Conservation (phyloP, 2,797 vertebrate genomes). For the Takifugu rubripes region DNA sequence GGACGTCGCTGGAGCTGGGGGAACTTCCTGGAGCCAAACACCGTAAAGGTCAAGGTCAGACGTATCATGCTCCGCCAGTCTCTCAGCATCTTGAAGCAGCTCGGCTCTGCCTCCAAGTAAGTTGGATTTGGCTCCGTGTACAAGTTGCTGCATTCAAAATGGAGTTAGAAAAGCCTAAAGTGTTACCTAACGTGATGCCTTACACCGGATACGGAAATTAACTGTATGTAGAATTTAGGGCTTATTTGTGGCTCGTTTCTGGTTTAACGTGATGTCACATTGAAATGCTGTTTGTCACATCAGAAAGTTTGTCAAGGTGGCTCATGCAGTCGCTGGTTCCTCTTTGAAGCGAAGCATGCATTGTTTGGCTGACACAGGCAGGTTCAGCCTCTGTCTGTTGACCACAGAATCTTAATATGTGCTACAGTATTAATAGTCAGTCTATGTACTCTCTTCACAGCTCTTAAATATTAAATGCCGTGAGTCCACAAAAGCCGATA, state of each 20-base stretch:
- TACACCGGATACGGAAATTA: no score
- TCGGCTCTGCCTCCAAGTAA: slow-evolving; percentile 68
- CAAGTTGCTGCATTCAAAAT: not conserved
- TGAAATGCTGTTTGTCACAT: not conserved
- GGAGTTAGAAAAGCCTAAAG: not conserved
- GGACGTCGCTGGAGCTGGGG: slow-evolving; percentile 9
- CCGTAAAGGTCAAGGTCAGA: slow-evolving; percentile 34
- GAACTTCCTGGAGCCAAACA: slow-evolving; percentile 6
- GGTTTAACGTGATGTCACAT: slow-evolving; percentile 20
- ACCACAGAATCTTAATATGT: no score
- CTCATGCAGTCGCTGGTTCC: slow-evolving; percentile 25
- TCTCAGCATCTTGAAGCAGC: slow-evolving; percentile 74
- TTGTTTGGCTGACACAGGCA: not conserved
- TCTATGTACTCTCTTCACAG: no score
- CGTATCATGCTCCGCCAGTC: slow-evolving; percentile 74
- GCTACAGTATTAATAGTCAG: no score
- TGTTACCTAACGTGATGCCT: not conserved
- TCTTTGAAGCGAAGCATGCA: slow-evolving; percentile 9
- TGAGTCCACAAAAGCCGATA: no score
- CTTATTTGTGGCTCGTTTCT: not conserved
- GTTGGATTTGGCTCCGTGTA: slow-evolving; percentile 9
- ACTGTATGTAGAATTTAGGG: no score
- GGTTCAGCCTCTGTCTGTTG: no score
- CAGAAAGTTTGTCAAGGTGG: slow-evolving; percentile 1
- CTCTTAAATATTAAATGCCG: no score